Conservation (phyloP, 2,888 invertebrate species). For the Sepiola atlantica region DNA sequence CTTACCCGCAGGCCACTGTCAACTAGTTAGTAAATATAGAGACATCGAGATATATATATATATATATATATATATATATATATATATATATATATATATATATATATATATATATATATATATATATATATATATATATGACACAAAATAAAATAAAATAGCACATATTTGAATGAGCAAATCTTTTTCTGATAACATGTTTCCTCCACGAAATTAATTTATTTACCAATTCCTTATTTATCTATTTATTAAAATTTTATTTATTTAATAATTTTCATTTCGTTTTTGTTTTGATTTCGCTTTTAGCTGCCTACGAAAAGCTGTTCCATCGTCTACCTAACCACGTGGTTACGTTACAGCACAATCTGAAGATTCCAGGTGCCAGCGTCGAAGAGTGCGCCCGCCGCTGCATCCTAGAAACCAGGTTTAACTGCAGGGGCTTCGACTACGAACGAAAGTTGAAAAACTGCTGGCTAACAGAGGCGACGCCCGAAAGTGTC, state of each 20-base stretch:
- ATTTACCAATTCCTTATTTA: no score
- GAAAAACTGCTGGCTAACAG: constrained; percentile 68
- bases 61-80: no score
- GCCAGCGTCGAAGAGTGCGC: constrained; percentile 70
- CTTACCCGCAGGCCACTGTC: no score
- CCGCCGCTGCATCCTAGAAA: constrained; percentile 68
- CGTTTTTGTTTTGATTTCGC: constrained; percentile 48
- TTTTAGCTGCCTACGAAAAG: constrained; percentile 66
- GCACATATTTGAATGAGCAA: no score
- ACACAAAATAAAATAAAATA: no score
- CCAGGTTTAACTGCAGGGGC: constrained; percentile 66
- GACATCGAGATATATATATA: no score
- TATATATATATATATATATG: no score
- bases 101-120: no score
- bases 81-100: no score
- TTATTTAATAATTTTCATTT: background rate
- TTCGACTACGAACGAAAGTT: constrained; percentile 66
- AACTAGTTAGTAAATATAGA: no score
- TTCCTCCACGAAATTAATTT: no score
- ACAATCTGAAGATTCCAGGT: constrained; percentile 64
- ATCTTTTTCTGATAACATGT: no score
- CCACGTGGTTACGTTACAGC: constrained; percentile 67
- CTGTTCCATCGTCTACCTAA: constrained; percentile 69
- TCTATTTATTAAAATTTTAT: background rate
- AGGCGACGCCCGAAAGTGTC: constrained; percentile 59